Percentiles rank a stretch among this genome's conserved stretches.
phyloP scores from a whole-genome alignment of 2,888 invertebrate genomes.

The Andrena praecox region DNA sequence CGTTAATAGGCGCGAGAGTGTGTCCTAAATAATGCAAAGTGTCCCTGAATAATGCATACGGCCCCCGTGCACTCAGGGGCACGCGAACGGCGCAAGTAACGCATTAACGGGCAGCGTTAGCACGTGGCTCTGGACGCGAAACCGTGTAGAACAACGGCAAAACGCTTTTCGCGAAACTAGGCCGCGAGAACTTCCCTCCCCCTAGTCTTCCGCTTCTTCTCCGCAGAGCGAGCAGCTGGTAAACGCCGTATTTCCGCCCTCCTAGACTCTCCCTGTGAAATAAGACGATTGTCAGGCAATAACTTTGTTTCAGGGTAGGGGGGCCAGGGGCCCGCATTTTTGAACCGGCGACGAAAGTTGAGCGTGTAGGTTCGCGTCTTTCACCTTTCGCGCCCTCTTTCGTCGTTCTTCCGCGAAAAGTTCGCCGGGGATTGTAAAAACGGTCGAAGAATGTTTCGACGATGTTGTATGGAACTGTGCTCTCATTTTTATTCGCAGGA shows the following conservation, averaged over 20 bases:
- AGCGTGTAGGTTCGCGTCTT: neutral
- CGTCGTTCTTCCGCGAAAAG: neutral
- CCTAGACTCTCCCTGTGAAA: neutral
- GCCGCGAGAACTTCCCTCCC: constrained; percentile 26
- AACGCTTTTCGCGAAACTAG: constrained; percentile 30
- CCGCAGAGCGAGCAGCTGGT: constrained; percentile 4
- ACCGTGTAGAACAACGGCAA: constrained; percentile 33
- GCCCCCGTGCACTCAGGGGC: constrained; percentile 51
- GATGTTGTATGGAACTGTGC: no score
- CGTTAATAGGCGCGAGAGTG: constrained; percentile 52
- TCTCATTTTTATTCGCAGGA: no score
- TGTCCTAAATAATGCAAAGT: constrained; percentile 72
- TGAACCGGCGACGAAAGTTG: neutral
- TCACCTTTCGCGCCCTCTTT: neutral
- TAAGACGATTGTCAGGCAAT: neutral
- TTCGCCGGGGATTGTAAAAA: neutral
- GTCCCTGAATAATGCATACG: constrained; percentile 71
- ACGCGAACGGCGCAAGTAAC: constrained; percentile 63
- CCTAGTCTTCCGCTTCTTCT: constrained; percentile 1
- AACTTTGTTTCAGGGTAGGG: constrained; percentile 1
- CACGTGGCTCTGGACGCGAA: constrained; percentile 56
- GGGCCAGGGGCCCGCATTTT: neutral
- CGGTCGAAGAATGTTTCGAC: neutral
- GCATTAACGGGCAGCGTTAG: constrained; percentile 72
- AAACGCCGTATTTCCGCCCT: neutral